These are phyloP conservation scores for Peromyscus polionotus DNA, from an alignment of 2,113 vertebrate genomes.

Conservation along the genomic window DNA sequence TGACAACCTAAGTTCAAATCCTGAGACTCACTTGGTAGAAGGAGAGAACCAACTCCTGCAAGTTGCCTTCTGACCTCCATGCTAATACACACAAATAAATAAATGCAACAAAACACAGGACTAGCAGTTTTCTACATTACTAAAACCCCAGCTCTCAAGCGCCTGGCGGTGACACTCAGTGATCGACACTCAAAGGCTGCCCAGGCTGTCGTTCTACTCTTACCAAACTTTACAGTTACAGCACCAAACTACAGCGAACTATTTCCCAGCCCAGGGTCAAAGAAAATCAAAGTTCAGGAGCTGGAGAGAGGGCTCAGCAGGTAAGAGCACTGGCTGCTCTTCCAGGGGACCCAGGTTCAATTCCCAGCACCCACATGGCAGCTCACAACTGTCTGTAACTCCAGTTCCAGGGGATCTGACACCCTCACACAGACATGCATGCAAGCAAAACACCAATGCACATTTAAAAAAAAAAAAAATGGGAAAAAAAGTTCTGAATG, in stretches of 20 bases:
- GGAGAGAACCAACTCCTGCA: not conserved
- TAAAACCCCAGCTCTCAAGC: constrained; percentile 41
- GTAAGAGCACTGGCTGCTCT: too few relatives aligned
- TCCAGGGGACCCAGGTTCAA: too few relatives aligned
- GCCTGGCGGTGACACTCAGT: not conserved
- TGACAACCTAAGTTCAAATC: not conserved
- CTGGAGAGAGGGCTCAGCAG: too few relatives aligned
- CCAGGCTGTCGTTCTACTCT: not conserved
- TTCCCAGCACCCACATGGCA: too few relatives aligned
- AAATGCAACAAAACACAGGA: not conserved
- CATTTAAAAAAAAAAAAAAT: not conserved
- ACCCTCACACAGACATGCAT: not conserved
- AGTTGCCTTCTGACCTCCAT: not conserved
- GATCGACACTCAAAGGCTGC: not conserved
- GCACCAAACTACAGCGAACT: not conserved
- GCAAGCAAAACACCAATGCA: not conserved
- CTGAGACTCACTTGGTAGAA: not conserved
- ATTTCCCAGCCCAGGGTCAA: constrained; percentile 40
- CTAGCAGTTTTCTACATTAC: not conserved
- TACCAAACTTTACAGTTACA: not conserved
- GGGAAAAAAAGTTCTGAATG: constrained; percentile 12
- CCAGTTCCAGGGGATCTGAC: not conserved
- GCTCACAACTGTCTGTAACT: not conserved
- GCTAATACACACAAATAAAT: not conserved
- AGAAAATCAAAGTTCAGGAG: constrained; percentile 26